Conservation (phyloP, 2,888 invertebrate species). For the Mechanitis mazaeus region DNA sequence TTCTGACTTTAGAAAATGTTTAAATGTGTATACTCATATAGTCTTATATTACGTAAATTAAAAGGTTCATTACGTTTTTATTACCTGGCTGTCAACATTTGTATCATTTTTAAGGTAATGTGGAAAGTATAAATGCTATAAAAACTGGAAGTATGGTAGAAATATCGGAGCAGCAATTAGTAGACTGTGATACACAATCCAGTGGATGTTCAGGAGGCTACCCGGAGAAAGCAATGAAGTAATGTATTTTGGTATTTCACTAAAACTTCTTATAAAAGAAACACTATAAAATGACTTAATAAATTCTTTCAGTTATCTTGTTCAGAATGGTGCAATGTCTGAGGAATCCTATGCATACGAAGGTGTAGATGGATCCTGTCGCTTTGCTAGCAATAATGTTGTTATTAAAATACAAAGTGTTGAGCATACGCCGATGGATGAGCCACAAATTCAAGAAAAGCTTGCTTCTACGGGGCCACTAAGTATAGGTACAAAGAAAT, state of each 20-base stretch:
- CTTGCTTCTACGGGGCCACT: neutral
- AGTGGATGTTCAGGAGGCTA: slow-evolving; percentile 22
- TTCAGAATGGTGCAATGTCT: slow-evolving; percentile 8
- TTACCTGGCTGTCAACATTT: too few species aligned
- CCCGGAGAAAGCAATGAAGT: neutral
- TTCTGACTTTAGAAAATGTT: too few species aligned
- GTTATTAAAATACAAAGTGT: neutral
- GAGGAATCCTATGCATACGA: slow-evolving; percentile 12
- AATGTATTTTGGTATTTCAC: neutral
- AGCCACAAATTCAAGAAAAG: neutral
- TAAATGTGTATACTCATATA: too few species aligned
- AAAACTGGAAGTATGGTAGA: slow-evolving; percentile 25
- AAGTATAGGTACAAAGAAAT: neutral
- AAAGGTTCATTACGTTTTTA: too few species aligned
- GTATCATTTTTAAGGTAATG: slow-evolving; percentile 28
- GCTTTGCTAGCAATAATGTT: slow-evolving; percentile 3
- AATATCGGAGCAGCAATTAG: slow-evolving; percentile 35
- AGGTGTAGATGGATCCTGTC: slow-evolving; percentile 1
- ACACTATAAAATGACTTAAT: neutral
- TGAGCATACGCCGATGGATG: neutral
- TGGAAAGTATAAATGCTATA: slow-evolving; percentile 34
- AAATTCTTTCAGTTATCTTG: slow-evolving; percentile 11
- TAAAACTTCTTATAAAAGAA: too few species aligned
- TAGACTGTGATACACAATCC: slow-evolving; percentile 32
- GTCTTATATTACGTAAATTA: too few species aligned